phyloP scores from a whole-genome alignment of 2,888 invertebrate genomes.

The Scelioninae gen. 2 region DNA sequence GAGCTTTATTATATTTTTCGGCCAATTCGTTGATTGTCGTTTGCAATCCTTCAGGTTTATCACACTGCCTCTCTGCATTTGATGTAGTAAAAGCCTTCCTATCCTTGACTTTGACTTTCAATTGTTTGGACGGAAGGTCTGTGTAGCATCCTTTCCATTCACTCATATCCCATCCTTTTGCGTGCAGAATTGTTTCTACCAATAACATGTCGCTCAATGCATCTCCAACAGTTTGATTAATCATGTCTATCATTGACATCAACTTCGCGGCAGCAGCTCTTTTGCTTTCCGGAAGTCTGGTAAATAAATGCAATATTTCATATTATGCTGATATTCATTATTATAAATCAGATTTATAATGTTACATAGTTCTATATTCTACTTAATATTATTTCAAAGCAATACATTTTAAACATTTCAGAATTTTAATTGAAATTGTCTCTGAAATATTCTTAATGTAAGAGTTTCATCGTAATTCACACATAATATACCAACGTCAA shows the following conservation, averaged over 20 bases:
- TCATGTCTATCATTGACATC: slow-evolving; percentile 85
- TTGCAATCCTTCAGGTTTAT: slow-evolving; percentile 90
- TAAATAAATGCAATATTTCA: no score
- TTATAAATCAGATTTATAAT: no score
- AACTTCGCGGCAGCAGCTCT: slow-evolving; percentile 79
- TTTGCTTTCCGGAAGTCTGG: slow-evolving; percentile 59
- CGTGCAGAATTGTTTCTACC: slow-evolving; percentile 92
- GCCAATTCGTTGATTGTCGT: slow-evolving; percentile 85
- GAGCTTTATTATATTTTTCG: slow-evolving; percentile 81
- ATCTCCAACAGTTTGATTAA: slow-evolving; percentile 97
- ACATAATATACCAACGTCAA: no score
- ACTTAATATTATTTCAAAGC: no score
- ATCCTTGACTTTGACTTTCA: slow-evolving; percentile 93
- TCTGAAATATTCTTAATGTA: no score
- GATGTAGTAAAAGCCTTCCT: slow-evolving; percentile 89
- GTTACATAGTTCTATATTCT: no score
- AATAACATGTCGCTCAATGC: slow-evolving; percentile 96
- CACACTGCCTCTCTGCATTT: slow-evolving; percentile 90
- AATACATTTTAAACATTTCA: no score
- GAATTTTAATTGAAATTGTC: no score
- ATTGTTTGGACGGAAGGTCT: slow-evolving; percentile 91
- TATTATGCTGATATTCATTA: no score
- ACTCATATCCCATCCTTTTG: slow-evolving; percentile 85
- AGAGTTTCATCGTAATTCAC: no score
- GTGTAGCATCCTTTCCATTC: slow-evolving; percentile 90